phyloP scores from a whole-genome alignment of 2,888 invertebrate species.

The Sabellastarte sp. region DNA sequence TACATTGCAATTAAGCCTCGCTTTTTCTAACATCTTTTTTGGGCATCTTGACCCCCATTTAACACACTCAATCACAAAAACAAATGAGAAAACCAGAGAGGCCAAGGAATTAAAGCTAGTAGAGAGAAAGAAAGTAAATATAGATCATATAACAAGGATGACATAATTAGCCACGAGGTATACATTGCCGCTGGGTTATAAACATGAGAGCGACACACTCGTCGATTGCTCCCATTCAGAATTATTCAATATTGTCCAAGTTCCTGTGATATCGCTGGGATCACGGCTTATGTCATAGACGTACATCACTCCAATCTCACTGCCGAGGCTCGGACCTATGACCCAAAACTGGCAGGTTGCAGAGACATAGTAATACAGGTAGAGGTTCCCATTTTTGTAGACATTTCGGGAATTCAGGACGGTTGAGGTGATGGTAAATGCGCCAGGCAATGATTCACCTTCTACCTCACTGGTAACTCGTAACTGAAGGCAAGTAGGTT shows the following conservation, averaged over 20 bases:
- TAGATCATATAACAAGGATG: too few relatives aligned
- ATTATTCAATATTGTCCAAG: background rate
- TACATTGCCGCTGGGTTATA: too few relatives aligned
- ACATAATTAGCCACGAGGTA: too few relatives aligned
- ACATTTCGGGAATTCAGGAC: background rate
- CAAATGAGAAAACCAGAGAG: too few relatives aligned
- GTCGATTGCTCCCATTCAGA: background rate
- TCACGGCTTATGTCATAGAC: background rate
- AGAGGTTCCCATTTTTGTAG: background rate
- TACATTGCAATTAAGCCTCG: too few relatives aligned
- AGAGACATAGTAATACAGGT: background rate
- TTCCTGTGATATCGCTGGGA: background rate
- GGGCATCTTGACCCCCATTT: too few relatives aligned
- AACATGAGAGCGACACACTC: too few relatives aligned
- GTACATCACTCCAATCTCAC: background rate
- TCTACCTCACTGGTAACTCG: background rate
- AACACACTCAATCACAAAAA: too few relatives aligned
- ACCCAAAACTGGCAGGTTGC: background rate
- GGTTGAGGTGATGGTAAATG: background rate
- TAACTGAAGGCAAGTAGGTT: background rate
- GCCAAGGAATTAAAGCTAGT: too few relatives aligned
- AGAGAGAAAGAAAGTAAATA: too few relatives aligned
- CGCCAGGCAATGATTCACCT: background rate
- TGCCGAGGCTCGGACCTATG: background rate
- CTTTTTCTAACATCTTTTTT: too few relatives aligned